Conservation (phyloP, 2,888 invertebrate species). For the Anarsia innoxiella region DNA sequence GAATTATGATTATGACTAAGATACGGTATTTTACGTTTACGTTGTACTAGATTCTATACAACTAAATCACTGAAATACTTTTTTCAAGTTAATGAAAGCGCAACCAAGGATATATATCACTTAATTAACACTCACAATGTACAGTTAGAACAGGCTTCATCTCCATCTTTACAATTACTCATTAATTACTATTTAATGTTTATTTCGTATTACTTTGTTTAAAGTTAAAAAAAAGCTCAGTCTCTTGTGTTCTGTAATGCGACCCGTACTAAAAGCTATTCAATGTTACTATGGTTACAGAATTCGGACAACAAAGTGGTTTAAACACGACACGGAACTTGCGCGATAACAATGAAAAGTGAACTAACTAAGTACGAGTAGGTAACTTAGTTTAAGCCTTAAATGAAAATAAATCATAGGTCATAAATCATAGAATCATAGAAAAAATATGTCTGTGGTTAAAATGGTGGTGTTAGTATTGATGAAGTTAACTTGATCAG, state of each 20-base stretch:
- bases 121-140: constrained; percentile 15
- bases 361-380: too few species aligned
- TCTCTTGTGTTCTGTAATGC: constrained; percentile 11
- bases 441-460: too few species aligned
- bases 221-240: constrained; percentile 2
- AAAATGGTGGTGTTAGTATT: too few species aligned
- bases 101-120: constrained; percentile 15
- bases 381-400: too few species aligned
- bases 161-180: constrained; percentile 21
- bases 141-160: constrained; percentile 24
- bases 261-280: constrained; percentile 42
- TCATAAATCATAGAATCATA: too few species aligned
- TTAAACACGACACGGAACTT: too few species aligned
- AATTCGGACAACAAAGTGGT: constrained; percentile 15
- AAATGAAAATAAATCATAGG: too few species aligned
- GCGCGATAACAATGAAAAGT: too few species aligned
- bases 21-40: constrained; percentile 17
- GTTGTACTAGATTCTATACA: constrained; percentile 16
- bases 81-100: constrained; percentile 18
- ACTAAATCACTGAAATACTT: constrained; percentile 12
- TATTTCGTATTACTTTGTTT: neutral
- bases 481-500: too few species aligned
- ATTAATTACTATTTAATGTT: neutral
- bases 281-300: constrained; percentile 62
- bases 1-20: constrained; percentile 11